Base-by-base conservation (phyloP, 2,888 invertebrate genomes). In the Hanleya hanleyi region DNA sequence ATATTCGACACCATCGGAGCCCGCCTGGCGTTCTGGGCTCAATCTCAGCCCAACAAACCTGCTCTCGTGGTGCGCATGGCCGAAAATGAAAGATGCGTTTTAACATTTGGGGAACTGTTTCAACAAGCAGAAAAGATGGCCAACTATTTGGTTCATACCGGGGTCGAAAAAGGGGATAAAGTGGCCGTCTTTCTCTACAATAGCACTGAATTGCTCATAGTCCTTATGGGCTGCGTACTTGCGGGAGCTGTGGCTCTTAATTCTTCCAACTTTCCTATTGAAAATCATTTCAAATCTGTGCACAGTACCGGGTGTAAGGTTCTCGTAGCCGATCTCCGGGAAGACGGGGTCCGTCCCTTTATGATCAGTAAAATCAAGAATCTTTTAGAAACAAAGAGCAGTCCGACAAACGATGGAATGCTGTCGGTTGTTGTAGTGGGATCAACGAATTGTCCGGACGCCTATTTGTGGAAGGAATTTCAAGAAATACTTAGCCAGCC, bases 21-120 rank as follows among this genome's bases (percentile, higher is more conserved):
- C 3, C 35, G 64, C 3, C 2, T 64, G 64, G 18, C 18, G 18
- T n/a, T 36, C 22, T 37, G 35, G 37, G 64, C 64, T 37, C 1
- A 64, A 37, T 18, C 18, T 3, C 35, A 35, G n/a, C 65, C 70
- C 7, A 37, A 70, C 26, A 70, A 70, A 70, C 26, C 61, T 22
- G 66, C 66, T 1, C 26, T 65, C 15, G 66, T 70, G 15, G 35
- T 65, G 22, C 12, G 49, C 18, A 35, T 32, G 18, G 35, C 22
- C n/a, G 49, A 26, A 26, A 18, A 32, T 7, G 15, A 33, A 35
- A 64, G 70, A n/a, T 26, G 36, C 15, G 41, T 35, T 12, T n/a
- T 70, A n/a, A 70, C 65, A 3, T 70, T 70, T 65, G 70, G 49
- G 5, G 66, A 61, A 15, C 33, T 61, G 41, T 5, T 41, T 15